Percentiles rank a stretch among this genome's conserved stretches.
These are phyloP conservation scores for Rhipidura dahli DNA, from an alignment of 2,113 vertebrate genomes.

Conservation along the genomic window DNA sequence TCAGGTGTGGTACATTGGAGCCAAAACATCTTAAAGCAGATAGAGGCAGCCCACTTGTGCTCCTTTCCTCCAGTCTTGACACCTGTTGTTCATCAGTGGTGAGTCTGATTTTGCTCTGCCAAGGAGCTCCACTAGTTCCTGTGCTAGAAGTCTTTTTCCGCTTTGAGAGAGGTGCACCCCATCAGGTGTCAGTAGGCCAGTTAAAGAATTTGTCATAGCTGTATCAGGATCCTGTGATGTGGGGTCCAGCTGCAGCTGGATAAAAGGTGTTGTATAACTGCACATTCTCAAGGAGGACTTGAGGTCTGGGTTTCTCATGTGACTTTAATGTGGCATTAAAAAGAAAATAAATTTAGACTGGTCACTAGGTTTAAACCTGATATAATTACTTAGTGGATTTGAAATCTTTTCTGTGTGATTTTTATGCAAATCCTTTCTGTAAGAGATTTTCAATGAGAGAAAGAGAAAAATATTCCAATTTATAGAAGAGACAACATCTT, in stretches of 20 bases:
- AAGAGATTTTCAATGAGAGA: not conserved
- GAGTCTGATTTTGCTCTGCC: not conserved
- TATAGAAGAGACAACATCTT: not conserved
- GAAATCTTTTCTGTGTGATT: not conserved
- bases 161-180: not conserved
- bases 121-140: not conserved
- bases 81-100: not conserved
- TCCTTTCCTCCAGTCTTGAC: not conserved
- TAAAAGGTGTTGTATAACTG: not conserved
- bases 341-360: not conserved
- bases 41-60: too few species aligned
- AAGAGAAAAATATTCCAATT: not conserved
- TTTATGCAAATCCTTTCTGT: not conserved
- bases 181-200: too few species aligned
- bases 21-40: not conserved
- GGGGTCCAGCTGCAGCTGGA: not conserved
- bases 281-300: not conserved
- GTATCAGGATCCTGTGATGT: not conserved
- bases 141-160: not conserved
- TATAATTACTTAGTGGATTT: not conserved
- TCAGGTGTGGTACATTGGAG: not conserved
- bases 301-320: not conserved
- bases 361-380: not conserved
- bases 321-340: not conserved
- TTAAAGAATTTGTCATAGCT: not conserved